These are phyloP conservation scores for Enteromius treurensis DNA, from an alignment of 2,797 vertebrate species.

Conservation along the genomic window DNA sequence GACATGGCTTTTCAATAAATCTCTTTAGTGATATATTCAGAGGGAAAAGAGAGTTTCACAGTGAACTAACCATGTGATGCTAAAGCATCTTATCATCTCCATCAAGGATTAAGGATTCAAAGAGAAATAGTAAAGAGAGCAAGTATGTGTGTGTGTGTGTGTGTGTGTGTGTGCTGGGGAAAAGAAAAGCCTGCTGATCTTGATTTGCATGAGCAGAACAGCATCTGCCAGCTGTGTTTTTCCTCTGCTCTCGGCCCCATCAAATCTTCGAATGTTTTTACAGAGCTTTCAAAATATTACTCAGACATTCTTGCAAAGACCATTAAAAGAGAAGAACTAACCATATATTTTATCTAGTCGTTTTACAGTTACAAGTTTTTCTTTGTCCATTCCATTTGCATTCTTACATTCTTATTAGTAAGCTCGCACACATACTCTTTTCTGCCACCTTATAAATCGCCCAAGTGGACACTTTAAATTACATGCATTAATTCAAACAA, in stretches of 20 bases:
- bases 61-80: constrained; percentile 19
- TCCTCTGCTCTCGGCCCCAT: not conserved
- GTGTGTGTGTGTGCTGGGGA: not conserved
- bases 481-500: constrained; percentile 42
- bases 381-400: not conserved
- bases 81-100: constrained; percentile 23
- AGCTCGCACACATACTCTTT: not conserved
- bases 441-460: constrained; percentile 13
- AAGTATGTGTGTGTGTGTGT: not conserved
- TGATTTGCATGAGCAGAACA: constrained; percentile 10
- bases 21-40: not conserved
- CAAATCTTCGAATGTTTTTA: not conserved
- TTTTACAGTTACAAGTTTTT: not conserved
- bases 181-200: not conserved
- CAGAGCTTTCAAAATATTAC: not conserved
- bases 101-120: constrained; percentile 28
- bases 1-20: constrained; percentile 2
- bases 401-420: not conserved
- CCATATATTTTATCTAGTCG: not conserved
- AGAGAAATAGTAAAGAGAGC: constrained; percentile 15
- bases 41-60: not conserved
- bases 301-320: not conserved
- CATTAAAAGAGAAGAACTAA: not conserved
- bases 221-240: constrained; percentile 33
- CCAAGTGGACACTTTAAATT: constrained; percentile 22